Evolutionary conservation across 2,888 invertebrate genomes (phyloP), one percentile per base, ranked within the genome.

Genomic region (Tortrix viridana): DNA sequence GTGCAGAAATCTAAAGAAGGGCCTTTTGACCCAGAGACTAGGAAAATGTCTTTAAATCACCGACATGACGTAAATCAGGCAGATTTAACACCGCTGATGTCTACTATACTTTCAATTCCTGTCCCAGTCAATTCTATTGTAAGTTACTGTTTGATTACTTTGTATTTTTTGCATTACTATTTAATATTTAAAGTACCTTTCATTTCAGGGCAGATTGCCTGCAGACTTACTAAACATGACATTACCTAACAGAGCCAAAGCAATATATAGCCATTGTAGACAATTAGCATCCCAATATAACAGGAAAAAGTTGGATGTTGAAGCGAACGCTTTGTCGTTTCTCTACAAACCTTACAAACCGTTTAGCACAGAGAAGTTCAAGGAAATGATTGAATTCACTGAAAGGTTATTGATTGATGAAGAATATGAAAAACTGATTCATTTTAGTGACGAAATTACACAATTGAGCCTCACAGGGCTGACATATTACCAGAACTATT

Each of bases 91-190:
- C 97, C 99, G 1, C 85, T 99, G 9, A 96, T 99, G 94, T 94
- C 99, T 0, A 93, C 96, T 2, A 85, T 99, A 56, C 91, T 98
- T 54, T 98, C 98, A 2, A 93, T 96, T 62, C 94, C 97, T 44
- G 95, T 97, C 67, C 99, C 99, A 23, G 95, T 96, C 61, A 98
- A 99, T 88, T 98, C 96, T 62, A 92, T 96, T 76, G 97, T 96
- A 86, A 88, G 92, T 79, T 70, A 58, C 54, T n/a, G 12, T 32
- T 32, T 26, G 0, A 2, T 32, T n/a, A n/a, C n/a, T n/a, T n/a
- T n/a, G n/a, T n/a, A 32, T 32, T 9, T 32, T 1, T 32, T 12
- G 12, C 12, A 32, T 32, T 12, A 32, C 12, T 32, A 32, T 32
- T 32, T 7, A 12, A 32, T 32, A 32, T 18, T 44, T 43, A 47